Conservation (phyloP, 2,888 invertebrate species). For the Muscina levida region DNA sequence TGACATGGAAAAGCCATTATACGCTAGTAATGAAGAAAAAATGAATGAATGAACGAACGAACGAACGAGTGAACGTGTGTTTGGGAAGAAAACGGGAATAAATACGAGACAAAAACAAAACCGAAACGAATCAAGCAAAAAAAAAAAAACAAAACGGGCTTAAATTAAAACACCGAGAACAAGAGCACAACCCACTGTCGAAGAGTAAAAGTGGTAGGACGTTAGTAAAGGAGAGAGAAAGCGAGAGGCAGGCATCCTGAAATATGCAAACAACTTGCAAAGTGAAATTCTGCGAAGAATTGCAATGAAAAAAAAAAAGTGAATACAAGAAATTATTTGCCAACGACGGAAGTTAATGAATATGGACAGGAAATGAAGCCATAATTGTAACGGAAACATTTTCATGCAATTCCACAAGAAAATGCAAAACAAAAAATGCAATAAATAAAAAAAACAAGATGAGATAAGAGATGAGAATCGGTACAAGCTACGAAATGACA, state of each 20-base stretch:
- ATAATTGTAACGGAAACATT: conserved; percentile 65
- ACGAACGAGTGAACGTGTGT: conserved; percentile 17
- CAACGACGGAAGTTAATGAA: conserved; percentile 63
- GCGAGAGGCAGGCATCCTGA: conserved; percentile 3
- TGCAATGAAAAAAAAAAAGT: conserved; percentile 46
- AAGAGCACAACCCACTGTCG: no score
- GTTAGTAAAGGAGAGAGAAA: not conserved
- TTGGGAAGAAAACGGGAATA: conserved; percentile 7
- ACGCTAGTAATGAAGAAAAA: conserved; percentile 63
- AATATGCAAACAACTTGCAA: conserved; percentile 35
- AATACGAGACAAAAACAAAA: not conserved
- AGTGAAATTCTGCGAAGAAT: conserved; percentile 33
- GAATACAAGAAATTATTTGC: conserved; percentile 60
- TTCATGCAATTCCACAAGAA: conserved; percentile 42
- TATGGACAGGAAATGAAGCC: conserved; percentile 65
- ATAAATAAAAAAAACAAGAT: not conserved
- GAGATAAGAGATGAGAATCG: conserved; percentile 8
- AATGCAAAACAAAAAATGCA: not conserved
- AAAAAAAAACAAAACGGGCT: conserved; percentile 31
- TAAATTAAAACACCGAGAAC: conserved; percentile 54
- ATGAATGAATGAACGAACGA: conserved; percentile 40
- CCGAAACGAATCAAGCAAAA: not conserved
- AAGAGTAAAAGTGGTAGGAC: no score
- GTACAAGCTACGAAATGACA: conserved; percentile 39
- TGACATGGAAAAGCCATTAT: conserved; percentile 65